Evolutionary conservation across 2,888 invertebrate genomes (phyloP).

Genomic region (Plagodis pulveraria): DNA sequence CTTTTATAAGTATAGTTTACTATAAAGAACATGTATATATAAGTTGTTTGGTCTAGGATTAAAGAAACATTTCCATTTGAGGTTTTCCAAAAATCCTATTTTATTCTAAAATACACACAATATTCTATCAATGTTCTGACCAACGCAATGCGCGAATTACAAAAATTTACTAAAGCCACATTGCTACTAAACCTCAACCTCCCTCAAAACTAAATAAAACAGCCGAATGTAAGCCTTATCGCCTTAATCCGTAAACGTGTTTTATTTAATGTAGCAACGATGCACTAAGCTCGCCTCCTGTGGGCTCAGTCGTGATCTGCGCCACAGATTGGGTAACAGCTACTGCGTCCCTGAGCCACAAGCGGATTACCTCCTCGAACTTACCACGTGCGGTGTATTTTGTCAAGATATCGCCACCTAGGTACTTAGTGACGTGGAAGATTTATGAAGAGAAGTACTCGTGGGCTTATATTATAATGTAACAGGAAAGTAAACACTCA

Average conservation of each 20-base stretch:
- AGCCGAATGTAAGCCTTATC: slow-evolving; percentile 21
- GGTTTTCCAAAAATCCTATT: too few relatives aligned
- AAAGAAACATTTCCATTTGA: too few relatives aligned
- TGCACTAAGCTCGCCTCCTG: slow-evolving; percentile 31
- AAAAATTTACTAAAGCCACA: too few relatives aligned
- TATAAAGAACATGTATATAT: too few relatives aligned
- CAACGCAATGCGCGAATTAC: too few relatives aligned
- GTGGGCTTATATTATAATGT: slow-evolving; percentile 18
- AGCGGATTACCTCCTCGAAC: slow-evolving; percentile 56
- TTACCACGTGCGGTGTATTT: slow-evolving; percentile 45
- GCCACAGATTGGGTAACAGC: slow-evolving; percentile 16
- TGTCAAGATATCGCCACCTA: slow-evolving; percentile 49
- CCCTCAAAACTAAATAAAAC: slow-evolving; percentile 18
- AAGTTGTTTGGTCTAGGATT: too few relatives aligned
- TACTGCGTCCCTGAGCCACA: slow-evolving; percentile 47
- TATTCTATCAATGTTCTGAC: too few relatives aligned
- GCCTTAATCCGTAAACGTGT: slow-evolving; percentile 38
- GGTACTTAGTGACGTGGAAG: slow-evolving; percentile 33
- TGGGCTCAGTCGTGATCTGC: slow-evolving; percentile 46
- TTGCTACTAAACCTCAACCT: slow-evolving; percentile 2
- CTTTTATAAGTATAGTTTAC: too few relatives aligned
- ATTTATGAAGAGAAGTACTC: slow-evolving; percentile 29
- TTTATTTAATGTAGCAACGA: slow-evolving; percentile 39
- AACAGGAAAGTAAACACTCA: slow-evolving; percentile 1
- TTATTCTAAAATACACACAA: too few relatives aligned